Percentiles rank a stretch among this genome's conserved stretches.
Evolutionary conservation across 1,140 invertebrate genomes (phyloP).

Genomic region (Neodiprion pinetum): DNA sequence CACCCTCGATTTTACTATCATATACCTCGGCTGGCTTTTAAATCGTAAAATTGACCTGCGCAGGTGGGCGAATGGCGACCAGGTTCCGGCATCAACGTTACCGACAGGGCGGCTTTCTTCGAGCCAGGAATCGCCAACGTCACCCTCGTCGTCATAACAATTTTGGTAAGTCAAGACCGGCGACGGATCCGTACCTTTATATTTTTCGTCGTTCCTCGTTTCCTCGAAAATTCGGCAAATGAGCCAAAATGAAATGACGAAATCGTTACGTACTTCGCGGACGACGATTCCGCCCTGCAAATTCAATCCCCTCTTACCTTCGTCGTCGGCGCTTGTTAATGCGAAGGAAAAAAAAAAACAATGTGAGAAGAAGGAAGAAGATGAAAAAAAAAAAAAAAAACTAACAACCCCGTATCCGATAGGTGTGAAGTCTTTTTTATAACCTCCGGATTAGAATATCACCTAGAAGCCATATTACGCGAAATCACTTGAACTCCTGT

Average conservation of each 20-base stretch:
- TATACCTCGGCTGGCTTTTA: neutral
- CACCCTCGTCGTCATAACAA: constrained; percentile 72
- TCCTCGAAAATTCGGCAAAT: constrained; percentile 24
- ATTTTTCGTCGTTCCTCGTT: constrained; percentile 25
- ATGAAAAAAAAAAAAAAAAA: no score
- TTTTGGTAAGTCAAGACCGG: constrained; percentile 63
- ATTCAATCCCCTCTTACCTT: neutral
- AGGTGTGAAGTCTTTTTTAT: no score
- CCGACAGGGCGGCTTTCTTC: constrained; percentile 66
- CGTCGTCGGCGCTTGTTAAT: no score
- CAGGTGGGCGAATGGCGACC: constrained; percentile 71
- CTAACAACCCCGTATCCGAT: no score
- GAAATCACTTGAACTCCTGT: no score
- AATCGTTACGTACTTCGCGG: neutral
- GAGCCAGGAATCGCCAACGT: constrained; percentile 68
- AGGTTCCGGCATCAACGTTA: constrained; percentile 65
- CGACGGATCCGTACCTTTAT: neutral
- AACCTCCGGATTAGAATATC: no score
- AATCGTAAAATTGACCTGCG: constrained; percentile 3
- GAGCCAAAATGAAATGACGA: no score
- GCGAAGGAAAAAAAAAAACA: no score
- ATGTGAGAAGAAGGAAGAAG: no score
- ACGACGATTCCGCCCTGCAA: neutral
- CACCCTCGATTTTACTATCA: neutral
- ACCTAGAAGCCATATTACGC: no score